Percentiles rank a stretch among this genome's conserved stretches.
Conservation (phyloP, 2,888 invertebrate genomes). For the Volucella inanis region DNA sequence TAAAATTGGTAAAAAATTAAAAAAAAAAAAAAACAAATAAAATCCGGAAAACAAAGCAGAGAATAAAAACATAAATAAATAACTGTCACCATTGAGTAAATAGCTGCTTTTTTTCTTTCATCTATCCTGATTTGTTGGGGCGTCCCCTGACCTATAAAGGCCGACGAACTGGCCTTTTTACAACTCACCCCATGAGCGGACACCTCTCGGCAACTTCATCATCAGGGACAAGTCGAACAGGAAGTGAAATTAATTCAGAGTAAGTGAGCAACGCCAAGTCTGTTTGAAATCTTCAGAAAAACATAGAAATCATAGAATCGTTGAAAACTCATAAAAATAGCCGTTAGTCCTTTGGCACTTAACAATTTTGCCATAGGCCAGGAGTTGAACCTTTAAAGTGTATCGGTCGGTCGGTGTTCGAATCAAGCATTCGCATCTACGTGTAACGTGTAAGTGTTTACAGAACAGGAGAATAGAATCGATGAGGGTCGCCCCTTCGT, state of each 20-base stretch:
- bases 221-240: constrained; percentile 51
- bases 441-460: constrained; percentile 71
- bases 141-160: neutral
- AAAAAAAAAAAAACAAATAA: constrained; percentile 2
- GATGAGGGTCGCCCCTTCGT: constrained; percentile 38
- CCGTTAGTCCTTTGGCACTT: constrained; percentile 43
- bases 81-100: constrained; percentile 26
- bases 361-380: constrained; percentile 52
- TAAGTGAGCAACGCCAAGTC: constrained; percentile 11
- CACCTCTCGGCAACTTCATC: constrained; percentile 35
- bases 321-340: constrained; percentile 22
- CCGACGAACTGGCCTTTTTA: constrained; percentile 18
- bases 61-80: constrained; percentile 73
- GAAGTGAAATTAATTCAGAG: constrained; percentile 70
- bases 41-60: constrained; percentile 56
- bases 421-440: constrained; percentile 67
- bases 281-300: neutral
- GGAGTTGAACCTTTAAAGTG: neutral
- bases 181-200: constrained; percentile 6
- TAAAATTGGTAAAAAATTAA: no score
- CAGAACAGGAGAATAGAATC: constrained; percentile 70
- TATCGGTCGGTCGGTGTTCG: constrained; percentile 10
- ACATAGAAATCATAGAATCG: neutral
- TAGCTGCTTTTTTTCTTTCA: neutral
- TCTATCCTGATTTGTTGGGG: neutral